phyloP scores from a whole-genome alignment of 2,888 invertebrate species.

The Eristalis tenax region DNA sequence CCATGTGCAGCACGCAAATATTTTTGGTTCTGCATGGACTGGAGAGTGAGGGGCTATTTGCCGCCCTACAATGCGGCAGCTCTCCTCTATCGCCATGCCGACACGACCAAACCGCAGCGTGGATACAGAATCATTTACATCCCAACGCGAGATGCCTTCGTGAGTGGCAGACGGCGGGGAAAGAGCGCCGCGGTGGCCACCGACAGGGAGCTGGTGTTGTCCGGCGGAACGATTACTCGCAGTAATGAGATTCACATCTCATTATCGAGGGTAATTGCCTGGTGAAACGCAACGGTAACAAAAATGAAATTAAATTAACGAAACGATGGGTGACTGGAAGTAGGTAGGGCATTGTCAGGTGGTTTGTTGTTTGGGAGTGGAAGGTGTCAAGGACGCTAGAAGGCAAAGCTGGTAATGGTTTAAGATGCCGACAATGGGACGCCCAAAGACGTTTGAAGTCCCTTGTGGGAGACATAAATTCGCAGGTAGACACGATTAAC shows the following conservation, averaged over 20 bases:
- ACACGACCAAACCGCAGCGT: slow-evolving; percentile 50
- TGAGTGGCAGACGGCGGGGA: background rate
- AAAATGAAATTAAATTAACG: slow-evolving; percentile 69
- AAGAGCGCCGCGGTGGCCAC: no score
- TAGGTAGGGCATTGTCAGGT: slow-evolving; percentile 17
- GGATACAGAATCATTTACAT: slow-evolving; percentile 66
- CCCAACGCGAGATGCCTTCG: slow-evolving; percentile 12
- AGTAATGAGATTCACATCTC: slow-evolving; percentile 71
- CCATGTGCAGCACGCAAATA: slow-evolving; percentile 67
- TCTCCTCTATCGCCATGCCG: slow-evolving; percentile 2
- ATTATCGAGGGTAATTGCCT: slow-evolving; percentile 72
- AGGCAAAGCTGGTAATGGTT: no score
- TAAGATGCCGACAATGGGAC: no score
- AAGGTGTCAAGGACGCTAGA: no score
- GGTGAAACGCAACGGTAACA: slow-evolving; percentile 72
- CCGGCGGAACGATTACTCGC: slow-evolving; percentile 66
- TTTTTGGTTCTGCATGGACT: slow-evolving; percentile 47
- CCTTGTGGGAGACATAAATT: no score
- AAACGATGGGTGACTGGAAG: slow-evolving; percentile 28
- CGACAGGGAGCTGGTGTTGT: slow-evolving; percentile 7
- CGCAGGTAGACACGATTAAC: no score
- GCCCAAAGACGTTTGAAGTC: no score
- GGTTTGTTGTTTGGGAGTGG: background rate
- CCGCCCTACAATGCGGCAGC: no score
- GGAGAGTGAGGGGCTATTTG: background rate